These are phyloP conservation scores for Myoxocephalus aenaeus DNA, from an alignment of 2,797 vertebrate genomes.

Conservation along the genomic window DNA sequence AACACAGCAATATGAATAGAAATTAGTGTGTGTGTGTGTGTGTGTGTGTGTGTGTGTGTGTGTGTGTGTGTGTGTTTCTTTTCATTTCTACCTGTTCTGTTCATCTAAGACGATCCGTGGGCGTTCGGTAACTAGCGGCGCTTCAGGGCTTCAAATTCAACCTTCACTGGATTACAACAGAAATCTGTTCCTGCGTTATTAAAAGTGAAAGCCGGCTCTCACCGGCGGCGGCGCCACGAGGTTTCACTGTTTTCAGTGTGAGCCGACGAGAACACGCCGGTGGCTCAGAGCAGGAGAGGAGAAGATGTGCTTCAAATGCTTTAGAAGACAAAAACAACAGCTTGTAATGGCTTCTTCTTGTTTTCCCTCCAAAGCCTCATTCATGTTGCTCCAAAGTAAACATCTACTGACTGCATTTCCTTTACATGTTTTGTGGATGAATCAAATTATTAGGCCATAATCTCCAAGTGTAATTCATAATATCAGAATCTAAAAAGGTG, in stretches of 20 bases:
- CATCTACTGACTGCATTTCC: background rate
- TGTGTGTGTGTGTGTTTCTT: constrained; percentile 7
- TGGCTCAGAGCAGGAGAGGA: too few relatives aligned
- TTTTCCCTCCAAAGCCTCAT: background rate
- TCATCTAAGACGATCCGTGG: constrained; percentile 9
- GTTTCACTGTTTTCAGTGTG: too few relatives aligned
- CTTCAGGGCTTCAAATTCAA: constrained; percentile 33
- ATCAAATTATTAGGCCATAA: too few relatives aligned
- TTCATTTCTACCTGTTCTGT: constrained; percentile 41
- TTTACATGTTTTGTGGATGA: background rate
- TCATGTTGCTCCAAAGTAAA: too few relatives aligned
- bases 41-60: background rate
- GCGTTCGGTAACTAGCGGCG: constrained; percentile 14
- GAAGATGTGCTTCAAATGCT: too few relatives aligned
- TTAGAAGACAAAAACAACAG: background rate
- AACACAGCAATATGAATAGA: constrained; percentile 38
- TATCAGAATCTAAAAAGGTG: too few relatives aligned
- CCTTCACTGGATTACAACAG: background rate
- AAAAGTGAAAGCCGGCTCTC: too few relatives aligned
- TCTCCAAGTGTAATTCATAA: too few relatives aligned
- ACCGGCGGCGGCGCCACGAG: too few relatives aligned
- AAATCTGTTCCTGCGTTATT: too few relatives aligned
- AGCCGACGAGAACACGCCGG: too few relatives aligned
- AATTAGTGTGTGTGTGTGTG: constrained; percentile 23
- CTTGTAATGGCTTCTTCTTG: background rate